Evolutionary conservation across 2,888 invertebrate species (phyloP).

Genomic region (Ethmia dodecea): DNA sequence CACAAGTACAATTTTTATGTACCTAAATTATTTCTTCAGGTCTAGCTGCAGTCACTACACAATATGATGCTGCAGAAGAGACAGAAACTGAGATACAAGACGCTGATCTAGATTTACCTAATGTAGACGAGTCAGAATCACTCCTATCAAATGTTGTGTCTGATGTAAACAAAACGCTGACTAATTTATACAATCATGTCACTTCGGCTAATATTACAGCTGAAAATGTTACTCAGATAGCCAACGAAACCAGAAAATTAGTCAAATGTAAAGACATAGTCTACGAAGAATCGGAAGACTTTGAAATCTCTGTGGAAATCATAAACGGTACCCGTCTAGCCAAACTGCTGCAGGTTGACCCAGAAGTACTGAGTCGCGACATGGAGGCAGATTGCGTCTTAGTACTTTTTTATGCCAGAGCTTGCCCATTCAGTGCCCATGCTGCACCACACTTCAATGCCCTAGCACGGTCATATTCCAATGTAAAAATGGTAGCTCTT

Average conservation of each 20-base stretch:
- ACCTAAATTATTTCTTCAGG: conserved; percentile 27
- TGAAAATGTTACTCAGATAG: conserved; percentile 49
- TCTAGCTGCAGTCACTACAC: conserved; percentile 31
- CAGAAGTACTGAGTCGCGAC: conserved; percentile 81
- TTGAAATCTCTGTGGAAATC: conserved; percentile 75
- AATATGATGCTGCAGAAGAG: conserved; percentile 58
- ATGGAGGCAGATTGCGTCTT: conserved; percentile 83
- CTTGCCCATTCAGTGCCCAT: conserved; percentile 93
- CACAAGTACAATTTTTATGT: conserved; percentile 2
- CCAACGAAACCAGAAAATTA: conserved; percentile 62
- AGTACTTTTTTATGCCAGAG: conserved; percentile 92
- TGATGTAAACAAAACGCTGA: conserved; percentile 66
- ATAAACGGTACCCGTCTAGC: conserved; percentile 85
- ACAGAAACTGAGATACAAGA: conserved; percentile 28
- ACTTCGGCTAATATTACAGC: conserved; percentile 59
- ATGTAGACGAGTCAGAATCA: conserved; percentile 67
- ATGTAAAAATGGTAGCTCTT: conserved; percentile 91
- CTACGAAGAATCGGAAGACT: conserved; percentile 49
- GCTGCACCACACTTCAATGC: conserved; percentile 95
- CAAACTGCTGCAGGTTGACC: conserved; percentile 79
- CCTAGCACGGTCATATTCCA: conserved; percentile 90
- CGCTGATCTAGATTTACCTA: conserved; percentile 48
- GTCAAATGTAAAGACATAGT: conserved; percentile 61
- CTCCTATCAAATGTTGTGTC: conserved; percentile 63
- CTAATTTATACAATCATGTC: conserved; percentile 62